A percentile compares a stretch with the other conserved stretches of the same genome.
Conservation (phyloP, 2,113 vertebrate genomes). For the Sprattus sprattus region DNA sequence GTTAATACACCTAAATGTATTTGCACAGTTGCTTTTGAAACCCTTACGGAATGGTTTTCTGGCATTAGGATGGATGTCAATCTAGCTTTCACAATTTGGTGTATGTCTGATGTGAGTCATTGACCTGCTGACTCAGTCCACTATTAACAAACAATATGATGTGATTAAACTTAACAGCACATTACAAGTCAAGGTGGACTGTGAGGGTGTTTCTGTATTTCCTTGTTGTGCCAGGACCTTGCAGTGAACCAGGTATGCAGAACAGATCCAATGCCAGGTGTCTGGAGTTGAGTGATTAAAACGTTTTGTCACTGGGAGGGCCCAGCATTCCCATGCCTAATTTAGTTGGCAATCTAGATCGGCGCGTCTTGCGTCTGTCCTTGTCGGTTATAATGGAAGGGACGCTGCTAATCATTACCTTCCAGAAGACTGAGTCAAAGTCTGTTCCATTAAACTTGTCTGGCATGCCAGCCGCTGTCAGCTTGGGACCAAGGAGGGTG, state of each 20-base stretch:
- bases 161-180: neutral
- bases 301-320: slow-evolving; percentile 3
- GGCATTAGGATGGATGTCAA: neutral
- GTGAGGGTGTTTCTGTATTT: neutral
- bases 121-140: neutral
- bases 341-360: slow-evolving; percentile 7
- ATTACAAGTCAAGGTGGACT: slow-evolving; percentile 1
- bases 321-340: neutral
- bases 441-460: slow-evolving; percentile 94
- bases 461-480: slow-evolving; percentile 88
- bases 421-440: slow-evolving; percentile 98
- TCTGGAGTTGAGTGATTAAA: slow-evolving; percentile 12
- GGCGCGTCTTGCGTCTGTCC: neutral
- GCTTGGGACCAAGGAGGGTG: slow-evolving; percentile 91
- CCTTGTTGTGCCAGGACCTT: neutral
- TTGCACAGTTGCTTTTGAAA: neutral
- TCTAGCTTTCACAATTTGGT: neutral
- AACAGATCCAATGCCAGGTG: neutral
- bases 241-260: neutral
- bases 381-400: slow-evolving; percentile 50
- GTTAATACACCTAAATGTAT: neutral
- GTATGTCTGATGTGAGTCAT: neutral
- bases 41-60: neutral
- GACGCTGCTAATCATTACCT: slow-evolving; percentile 74
- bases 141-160: neutral